Conservation (phyloP, 30 jellyfish, hydroid and myxozoan genomes). For the Catostylus mosaicus region DNA sequence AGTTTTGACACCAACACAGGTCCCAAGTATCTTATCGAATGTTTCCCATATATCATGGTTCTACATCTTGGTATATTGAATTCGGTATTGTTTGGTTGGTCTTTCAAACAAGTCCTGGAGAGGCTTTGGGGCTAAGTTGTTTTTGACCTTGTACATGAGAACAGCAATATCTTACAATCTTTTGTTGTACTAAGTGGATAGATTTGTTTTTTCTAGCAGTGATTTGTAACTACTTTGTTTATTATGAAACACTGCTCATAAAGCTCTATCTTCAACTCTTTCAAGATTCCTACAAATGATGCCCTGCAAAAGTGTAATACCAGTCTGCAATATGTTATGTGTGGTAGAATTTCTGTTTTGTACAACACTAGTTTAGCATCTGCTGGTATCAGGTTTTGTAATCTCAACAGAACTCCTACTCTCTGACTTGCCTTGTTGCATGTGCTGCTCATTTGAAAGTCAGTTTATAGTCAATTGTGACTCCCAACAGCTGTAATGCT, state of each 20-base stretch:
- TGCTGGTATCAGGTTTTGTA: slow-evolving; percentile 30
- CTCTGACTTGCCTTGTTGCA: slow-evolving; percentile 58
- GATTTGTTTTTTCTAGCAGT: slow-evolving; percentile 11
- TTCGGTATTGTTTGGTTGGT: slow-evolving; percentile 41
- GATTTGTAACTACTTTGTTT: slow-evolving; percentile 9
- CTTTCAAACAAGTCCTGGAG: slow-evolving; percentile 12
- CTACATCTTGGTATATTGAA: slow-evolving; percentile 37
- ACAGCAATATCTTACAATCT: slow-evolving; percentile 44
- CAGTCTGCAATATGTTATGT: slow-evolving; percentile 41
- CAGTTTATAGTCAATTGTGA: slow-evolving; percentile 41
- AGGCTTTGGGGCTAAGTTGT: slow-evolving; percentile 43
- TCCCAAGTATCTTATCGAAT: slow-evolving; percentile 34
- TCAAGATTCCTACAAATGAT: slow-evolving; percentile 37
- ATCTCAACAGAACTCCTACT: slow-evolving; percentile 33
- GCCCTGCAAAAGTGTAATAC: slow-evolving; percentile 32
- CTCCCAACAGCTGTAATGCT: slow-evolving; percentile 58
- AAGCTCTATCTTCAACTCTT: slow-evolving; percentile 10
- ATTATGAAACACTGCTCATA: neutral
- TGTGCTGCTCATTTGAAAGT: slow-evolving; percentile 19
- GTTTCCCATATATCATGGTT: slow-evolving; percentile 29
- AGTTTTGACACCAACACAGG: slow-evolving; percentile 29
- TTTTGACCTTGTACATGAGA: slow-evolving; percentile 48
- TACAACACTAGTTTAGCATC: slow-evolving; percentile 37
- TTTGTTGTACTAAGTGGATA: slow-evolving; percentile 8
- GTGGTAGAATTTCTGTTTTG: slow-evolving; percentile 36